phyloP scores from a whole-genome alignment of 2,888 invertebrate species.

The Campoletis raptor region DNA sequence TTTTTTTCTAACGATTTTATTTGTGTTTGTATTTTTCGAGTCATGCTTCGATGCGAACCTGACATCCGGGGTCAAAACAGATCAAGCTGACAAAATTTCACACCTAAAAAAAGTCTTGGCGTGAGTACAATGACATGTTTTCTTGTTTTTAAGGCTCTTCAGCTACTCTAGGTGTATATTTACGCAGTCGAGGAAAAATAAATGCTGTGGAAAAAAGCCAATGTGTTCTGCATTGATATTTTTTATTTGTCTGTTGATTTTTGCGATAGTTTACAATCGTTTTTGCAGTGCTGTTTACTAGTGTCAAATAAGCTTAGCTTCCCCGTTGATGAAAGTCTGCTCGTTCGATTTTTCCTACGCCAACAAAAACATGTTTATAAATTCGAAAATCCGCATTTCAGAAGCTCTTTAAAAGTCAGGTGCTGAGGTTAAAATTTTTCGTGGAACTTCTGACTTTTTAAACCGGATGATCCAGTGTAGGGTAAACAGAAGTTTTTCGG shows the following conservation, averaged over 20 bases:
- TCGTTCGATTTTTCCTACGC: neutral
- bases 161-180: neutral
- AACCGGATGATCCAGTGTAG: conserved; percentile 69
- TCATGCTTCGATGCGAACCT: conserved; percentile 72
- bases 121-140: conserved; percentile 9
- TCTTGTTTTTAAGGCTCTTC: neutral
- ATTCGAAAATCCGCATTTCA: conserved; percentile 33
- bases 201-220: neutral
- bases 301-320: neutral
- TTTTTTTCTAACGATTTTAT: conserved; percentile 52
- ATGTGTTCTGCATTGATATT: conserved; percentile 21
- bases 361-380: conserved; percentile 2
- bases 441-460: conserved; percentile 59
- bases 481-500: conserved; percentile 58
- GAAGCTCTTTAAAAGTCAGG: conserved; percentile 56
- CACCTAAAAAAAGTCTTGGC: neutral
- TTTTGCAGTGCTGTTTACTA: neutral
- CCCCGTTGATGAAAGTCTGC: neutral
- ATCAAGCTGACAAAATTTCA: conserved; percentile 35
- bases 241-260: conserved; percentile 4
- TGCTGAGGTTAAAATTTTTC: conserved; percentile 14
- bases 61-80: conserved; percentile 75
- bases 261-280: neutral
- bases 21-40: conserved; percentile 64
- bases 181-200: neutral